Conservation (phyloP, 2,113 vertebrate genomes). For the Aepyceros melampus region DNA sequence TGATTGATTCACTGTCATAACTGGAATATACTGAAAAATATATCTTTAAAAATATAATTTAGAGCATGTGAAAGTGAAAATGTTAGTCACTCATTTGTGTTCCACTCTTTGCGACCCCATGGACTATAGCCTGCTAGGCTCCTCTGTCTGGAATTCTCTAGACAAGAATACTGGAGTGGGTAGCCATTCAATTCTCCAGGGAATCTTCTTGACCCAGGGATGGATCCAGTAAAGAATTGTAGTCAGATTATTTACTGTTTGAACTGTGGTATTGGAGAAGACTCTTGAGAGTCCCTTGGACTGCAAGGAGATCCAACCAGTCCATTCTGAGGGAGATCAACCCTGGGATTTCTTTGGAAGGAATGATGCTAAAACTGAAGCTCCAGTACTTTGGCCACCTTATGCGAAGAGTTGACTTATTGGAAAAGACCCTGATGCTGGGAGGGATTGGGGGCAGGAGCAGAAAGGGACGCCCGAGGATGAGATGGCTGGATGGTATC, state of each 20-base stretch:
- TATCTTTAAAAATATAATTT: not conserved
- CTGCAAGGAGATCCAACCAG: too few species aligned
- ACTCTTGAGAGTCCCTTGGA: too few species aligned
- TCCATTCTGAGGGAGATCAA: too few species aligned
- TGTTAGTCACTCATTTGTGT: not conserved
- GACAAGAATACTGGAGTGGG: not conserved
- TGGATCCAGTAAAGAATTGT: not conserved
- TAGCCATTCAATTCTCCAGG: not conserved
- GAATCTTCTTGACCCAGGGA: not conserved
- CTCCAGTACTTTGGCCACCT: too few species aligned
- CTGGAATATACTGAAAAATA: not conserved
- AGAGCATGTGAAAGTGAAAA: not conserved
- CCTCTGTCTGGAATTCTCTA: not conserved
- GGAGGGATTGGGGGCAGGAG: too few species aligned
- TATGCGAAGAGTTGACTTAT: too few species aligned
- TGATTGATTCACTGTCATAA: not conserved
- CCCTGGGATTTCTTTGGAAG: too few species aligned
- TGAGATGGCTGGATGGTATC: too few species aligned
- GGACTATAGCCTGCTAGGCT: not conserved
- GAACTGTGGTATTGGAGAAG: too few species aligned
- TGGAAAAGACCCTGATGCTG: too few species aligned
- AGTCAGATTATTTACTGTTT: not conserved
- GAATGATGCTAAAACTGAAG: too few species aligned
- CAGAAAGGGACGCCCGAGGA: too few species aligned
- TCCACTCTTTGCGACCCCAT: rapidly evolving